A percentile compares a stretch with the other conserved stretches of the same genome.
Evolutionary conservation across 2,797 vertebrate species (phyloP).

Genomic region (Galago senegalensis): DNA sequence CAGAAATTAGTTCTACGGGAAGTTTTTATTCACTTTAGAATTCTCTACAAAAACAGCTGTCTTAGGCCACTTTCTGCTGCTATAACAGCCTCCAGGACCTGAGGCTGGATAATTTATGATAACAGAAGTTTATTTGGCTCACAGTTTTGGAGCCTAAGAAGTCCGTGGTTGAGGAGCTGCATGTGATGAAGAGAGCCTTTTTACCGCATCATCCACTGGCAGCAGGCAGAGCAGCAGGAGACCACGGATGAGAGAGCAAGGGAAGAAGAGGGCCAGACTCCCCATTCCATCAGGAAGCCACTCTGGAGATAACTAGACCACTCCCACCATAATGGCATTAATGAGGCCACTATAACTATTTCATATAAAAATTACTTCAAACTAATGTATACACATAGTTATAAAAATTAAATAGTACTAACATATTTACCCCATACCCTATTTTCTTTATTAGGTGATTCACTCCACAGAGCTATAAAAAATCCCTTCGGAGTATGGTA

Average conservation of each 20-base stretch:
- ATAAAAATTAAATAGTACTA: neutral
- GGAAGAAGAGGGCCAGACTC: neutral
- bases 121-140: neutral
- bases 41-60: neutral
- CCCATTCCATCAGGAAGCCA: neutral
- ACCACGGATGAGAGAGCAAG: neutral
- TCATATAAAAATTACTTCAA: too few relatives aligned
- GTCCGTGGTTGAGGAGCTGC: neutral
- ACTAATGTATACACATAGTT: neutral
- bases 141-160: neutral
- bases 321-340: neutral
- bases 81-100: neutral
- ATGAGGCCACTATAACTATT: neutral
- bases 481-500: neutral
- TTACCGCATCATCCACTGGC: neutral
- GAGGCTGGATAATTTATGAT: neutral
- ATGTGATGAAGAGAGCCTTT: neutral
- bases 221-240: neutral
- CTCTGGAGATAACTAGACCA: neutral
- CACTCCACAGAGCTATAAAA: neutral
- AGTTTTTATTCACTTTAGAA: neutral
- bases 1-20: neutral
- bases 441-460: neutral
- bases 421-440: neutral
- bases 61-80: neutral